Percentiles rank a stretch among this genome's conserved stretches.
phyloP scores from a whole-genome alignment of 2,113 vertebrate genomes.

The Rhodinocichla rosea region DNA sequence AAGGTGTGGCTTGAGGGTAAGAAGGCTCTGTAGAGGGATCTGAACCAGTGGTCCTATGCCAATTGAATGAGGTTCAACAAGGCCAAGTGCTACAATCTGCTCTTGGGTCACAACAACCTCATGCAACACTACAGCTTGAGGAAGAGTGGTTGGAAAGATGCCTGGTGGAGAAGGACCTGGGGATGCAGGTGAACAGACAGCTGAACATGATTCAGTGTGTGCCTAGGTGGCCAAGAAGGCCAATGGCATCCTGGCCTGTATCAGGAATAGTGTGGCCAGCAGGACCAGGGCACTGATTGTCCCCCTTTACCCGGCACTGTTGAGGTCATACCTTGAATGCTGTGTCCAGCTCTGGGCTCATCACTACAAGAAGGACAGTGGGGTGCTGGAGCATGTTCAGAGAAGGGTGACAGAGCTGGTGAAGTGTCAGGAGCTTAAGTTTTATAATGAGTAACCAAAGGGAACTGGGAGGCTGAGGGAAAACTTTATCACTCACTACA shows the following conservation, averaged over 20 bases:
- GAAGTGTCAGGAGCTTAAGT: not conserved
- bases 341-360: fast-evolving
- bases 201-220: not conserved
- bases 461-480: not conserved
- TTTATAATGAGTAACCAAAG: not conserved
- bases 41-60: not conserved
- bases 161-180: not conserved
- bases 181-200: fast-evolving
- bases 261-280: not conserved
- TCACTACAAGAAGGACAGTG: not conserved
- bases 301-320: fast-evolving
- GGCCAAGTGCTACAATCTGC: not conserved
- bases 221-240: not conserved
- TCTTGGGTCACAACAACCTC: not conserved
- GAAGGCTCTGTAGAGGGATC: not conserved
- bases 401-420: not conserved
- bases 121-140: not conserved
- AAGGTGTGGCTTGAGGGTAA: not conserved
- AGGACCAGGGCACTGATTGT: not conserved
- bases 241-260: not conserved
- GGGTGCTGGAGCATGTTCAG: not conserved
- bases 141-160: not conserved
- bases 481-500: not conserved
- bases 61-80: not conserved
- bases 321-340: not conserved